Evolutionary conservation across 2,113 vertebrate species (phyloP).

Genomic region (Otus sunia): DNA sequence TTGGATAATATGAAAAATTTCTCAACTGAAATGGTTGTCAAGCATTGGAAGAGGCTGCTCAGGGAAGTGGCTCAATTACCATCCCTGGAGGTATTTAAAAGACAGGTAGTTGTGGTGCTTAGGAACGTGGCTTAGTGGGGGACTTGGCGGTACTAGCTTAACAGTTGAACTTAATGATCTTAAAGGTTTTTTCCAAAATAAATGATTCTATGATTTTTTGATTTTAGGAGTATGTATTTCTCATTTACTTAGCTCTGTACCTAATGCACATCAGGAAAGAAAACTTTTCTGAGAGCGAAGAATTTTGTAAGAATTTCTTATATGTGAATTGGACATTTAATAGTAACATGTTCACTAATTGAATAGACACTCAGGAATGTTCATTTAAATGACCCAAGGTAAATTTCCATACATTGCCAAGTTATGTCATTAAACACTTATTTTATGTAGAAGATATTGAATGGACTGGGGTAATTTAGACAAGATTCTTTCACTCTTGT

Average conservation of each 20-base stretch:
- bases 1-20: too few species aligned
- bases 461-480: neutral
- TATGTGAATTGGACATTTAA: neutral
- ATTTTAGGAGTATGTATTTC: neutral
- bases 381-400: neutral
- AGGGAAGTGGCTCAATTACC: too few species aligned
- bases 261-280: neutral
- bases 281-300: conserved; percentile 15
- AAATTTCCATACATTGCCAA: neutral
- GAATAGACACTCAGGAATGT: neutral
- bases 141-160: neutral
- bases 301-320: neutral
- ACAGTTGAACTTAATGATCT: neutral
- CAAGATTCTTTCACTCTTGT: neutral
- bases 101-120: too few species aligned
- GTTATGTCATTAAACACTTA: neutral
- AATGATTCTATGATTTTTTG: neutral
- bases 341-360: neutral
- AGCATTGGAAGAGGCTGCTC: too few species aligned
- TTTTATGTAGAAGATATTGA: neutral
- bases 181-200: neutral
- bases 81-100: too few species aligned
- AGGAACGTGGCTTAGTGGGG: too few species aligned
- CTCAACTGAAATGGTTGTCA: too few species aligned
- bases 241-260: neutral